phyloP scores from a whole-genome alignment of 2,797 vertebrate genomes.

The Propithecus perrieri region DNA sequence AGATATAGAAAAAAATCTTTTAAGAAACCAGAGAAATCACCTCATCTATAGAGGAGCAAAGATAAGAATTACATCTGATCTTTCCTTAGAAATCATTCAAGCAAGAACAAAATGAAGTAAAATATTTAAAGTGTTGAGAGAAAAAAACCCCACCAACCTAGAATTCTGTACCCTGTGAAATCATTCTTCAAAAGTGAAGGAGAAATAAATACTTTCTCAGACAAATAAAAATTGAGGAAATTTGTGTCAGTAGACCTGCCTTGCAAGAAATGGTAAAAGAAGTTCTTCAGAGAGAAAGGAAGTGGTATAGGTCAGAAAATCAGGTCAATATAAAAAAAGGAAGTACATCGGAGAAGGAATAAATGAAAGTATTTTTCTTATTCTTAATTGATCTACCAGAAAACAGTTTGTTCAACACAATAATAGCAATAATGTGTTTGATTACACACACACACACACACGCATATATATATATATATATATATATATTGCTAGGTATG shows the following conservation, averaged over 20 bases:
- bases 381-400: not conserved
- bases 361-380: not conserved
- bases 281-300: not conserved
- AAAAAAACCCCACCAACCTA: not conserved
- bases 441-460: too few species aligned
- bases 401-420: not conserved
- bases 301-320: not conserved
- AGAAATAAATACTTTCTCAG: not conserved
- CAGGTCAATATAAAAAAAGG: not conserved
- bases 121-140: not conserved
- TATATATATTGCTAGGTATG: not conserved
- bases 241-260: not conserved
- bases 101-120: not conserved
- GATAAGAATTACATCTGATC: not conserved
- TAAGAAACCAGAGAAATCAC: not conserved
- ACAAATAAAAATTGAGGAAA: not conserved
- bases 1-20: not conserved
- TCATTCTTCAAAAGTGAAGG: not conserved
- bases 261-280: not conserved
- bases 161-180: not conserved
- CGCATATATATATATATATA: not conserved
- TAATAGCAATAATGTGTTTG: not conserved
- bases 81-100: not conserved
- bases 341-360: not conserved
- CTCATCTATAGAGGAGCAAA: not conserved